Evolutionary conservation across 2,888 invertebrate genomes (phyloP), one percentile per base, ranked within the genome.

Genomic region (Drosophila ezoana): DNA sequence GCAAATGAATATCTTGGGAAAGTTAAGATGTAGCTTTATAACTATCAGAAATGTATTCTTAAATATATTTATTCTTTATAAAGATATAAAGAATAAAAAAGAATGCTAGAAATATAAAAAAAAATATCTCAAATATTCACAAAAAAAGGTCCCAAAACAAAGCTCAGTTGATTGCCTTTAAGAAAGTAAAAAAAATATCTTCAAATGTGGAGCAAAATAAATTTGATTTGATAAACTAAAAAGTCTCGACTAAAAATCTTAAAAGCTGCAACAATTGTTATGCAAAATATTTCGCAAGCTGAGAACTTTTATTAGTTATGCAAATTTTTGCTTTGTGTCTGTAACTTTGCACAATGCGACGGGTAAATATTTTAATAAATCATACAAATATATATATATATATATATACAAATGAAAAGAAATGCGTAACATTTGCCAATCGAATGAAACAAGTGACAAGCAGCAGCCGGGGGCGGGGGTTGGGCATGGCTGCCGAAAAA

Each of bases 281-380:
- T 28, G 28, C 18, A 53, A 59, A 53, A 40, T 51, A 43, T 56
- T 56, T 52, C 8, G 18, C 10, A 44, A 59, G 49, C 20, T 43
- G 28, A 18, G 45, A 44, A 43, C 28, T 44, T 49, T 71, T 75
- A 58, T 75, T 56, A 76, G 67, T 48, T 72, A 76, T 76, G 72
- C 68, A 76, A 72, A 76, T 72, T 64, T 58, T 62, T 72, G 64
- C 72, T 66, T 73, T 76, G 76, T 69, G 73, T 67, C 72, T 76
- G 63, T 44, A 51, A 57, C 33, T 51, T 59, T 53, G 48, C 65
- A 72, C 76, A 63, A 58, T 69, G 63, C 53, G 58, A 64, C 58
- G 58, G 59, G 44, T 20, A 83, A 76, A 76, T 81, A 79, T 76
- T 81, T 84, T 61, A 58, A 64, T 43, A 74, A 70, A 68, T 57